phyloP scores from a whole-genome alignment of 2,113 vertebrate genomes.

The Tenrec ecaudatus region DNA sequence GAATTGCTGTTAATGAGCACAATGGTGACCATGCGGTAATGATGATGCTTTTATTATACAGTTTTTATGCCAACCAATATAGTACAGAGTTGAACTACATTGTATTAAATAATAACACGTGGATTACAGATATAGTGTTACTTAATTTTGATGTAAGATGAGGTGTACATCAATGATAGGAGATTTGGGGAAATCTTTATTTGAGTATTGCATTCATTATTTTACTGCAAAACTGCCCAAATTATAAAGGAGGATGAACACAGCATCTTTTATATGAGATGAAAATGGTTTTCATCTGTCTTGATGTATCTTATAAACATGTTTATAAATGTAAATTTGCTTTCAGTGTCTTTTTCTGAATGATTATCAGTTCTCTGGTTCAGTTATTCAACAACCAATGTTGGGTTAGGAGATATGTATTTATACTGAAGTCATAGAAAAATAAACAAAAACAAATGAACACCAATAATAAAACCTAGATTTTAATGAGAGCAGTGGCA shows the following conservation, averaged over 20 bases:
- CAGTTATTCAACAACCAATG: neutral
- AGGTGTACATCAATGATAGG: too few species aligned
- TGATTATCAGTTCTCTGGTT: constrained; percentile 8
- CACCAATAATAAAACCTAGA: neutral
- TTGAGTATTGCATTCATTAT: neutral
- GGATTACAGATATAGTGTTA: neutral
- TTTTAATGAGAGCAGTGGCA: neutral
- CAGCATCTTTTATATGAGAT: neutral
- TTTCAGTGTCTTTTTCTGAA: neutral
- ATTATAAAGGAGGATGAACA: neutral
- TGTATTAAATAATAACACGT: neutral
- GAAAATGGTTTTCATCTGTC: neutral
- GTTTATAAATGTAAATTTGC: neutral
- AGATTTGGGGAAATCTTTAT: neutral
- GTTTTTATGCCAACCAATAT: neutral
- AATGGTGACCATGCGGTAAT: neutral
- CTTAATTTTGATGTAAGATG: neutral
- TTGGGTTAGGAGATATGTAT: neutral
- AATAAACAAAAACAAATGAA: neutral
- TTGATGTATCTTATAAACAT: neutral
- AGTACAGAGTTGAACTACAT: neutral
- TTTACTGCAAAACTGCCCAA: neutral
- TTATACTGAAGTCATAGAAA: neutral
- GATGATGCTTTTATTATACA: neutral
- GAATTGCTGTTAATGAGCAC: neutral